Evolutionary conservation across 2,797 vertebrate species (phyloP).

Genomic region (Dryobates pubescens): DNA sequence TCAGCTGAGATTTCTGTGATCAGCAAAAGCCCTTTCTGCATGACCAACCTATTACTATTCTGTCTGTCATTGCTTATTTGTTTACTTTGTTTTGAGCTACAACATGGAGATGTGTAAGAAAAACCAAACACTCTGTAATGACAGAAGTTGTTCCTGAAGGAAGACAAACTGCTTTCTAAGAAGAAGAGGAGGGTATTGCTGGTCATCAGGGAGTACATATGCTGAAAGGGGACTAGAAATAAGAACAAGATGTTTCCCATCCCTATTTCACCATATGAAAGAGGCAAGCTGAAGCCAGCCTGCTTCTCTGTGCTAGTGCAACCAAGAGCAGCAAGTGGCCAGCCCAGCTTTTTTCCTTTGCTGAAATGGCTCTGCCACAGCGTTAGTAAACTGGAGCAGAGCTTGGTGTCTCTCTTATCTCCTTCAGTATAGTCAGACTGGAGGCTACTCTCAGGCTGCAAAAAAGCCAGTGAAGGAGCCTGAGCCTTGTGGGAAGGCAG

Average conservation of each 20-base stretch:
- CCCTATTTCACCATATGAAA: not conserved
- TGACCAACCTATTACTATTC: not conserved
- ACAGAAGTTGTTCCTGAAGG: not conserved
- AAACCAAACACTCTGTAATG: not conserved
- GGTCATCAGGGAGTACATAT: not conserved
- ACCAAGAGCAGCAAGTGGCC: not conserved
- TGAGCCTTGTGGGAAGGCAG: rapidly evolving
- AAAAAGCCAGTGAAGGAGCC: not conserved
- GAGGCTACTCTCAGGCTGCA: not conserved
- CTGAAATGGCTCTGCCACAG: not conserved
- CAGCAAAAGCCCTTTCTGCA: not conserved
- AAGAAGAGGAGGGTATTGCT: not conserved
- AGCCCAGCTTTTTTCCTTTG: not conserved
- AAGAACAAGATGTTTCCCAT: not conserved
- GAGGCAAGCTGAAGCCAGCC: not conserved
- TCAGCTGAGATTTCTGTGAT: not conserved
- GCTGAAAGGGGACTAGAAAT: not conserved
- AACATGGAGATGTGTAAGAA: not conserved
- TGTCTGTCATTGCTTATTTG: not conserved
- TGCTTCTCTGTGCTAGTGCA: not conserved
- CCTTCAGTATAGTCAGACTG: not conserved
- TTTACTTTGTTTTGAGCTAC: not conserved
- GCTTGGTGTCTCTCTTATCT: not conserved
- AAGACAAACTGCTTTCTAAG: rapidly evolving
- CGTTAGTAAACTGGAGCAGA: not conserved